Percentiles rank a stretch among this genome's conserved stretches.
Evolutionary conservation across 2,113 vertebrate genomes (phyloP).

Genomic region (Pedetes capensis): DNA sequence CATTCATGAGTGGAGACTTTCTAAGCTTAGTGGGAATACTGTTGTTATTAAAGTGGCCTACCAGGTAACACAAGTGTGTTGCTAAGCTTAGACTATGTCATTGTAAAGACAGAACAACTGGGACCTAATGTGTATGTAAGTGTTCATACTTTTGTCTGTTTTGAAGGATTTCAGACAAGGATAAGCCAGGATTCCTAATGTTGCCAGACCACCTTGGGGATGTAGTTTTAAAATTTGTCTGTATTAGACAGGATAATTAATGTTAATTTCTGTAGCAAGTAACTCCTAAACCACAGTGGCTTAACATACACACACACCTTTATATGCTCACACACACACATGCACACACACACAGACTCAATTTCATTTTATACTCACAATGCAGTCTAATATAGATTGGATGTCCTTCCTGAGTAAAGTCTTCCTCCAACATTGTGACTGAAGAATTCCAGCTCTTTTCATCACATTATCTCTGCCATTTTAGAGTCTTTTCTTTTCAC

Average conservation of each 20-base stretch:
- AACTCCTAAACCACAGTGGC: not conserved
- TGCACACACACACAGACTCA: not conserved
- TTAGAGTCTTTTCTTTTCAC: not conserved
- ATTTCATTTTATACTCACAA: not conserved
- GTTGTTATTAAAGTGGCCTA: not conserved
- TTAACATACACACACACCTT: not conserved
- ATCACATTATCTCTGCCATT: accelerated
- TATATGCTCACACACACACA: not conserved
- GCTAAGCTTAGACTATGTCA: not conserved
- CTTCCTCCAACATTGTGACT: not conserved
- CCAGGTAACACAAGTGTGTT: not conserved
- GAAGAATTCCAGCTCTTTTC: not conserved
- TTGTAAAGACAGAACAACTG: not conserved
- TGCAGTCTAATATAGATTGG: not conserved
- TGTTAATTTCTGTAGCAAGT: not conserved
- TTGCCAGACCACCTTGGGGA: not conserved
- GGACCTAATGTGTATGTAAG: not conserved
- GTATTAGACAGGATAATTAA: not conserved
- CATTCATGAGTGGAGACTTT: not conserved
- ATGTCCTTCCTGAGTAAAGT: not conserved
- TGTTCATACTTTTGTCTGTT: not conserved
- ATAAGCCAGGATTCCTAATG: not conserved
- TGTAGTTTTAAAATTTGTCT: not conserved
- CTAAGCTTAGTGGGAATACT: not conserved
- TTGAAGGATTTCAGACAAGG: not conserved